A percentile compares a stretch with the other conserved stretches of the same genome.
phyloP scores from a whole-genome alignment of 2,797 vertebrate species.

The Rhodeus uyekii region DNA sequence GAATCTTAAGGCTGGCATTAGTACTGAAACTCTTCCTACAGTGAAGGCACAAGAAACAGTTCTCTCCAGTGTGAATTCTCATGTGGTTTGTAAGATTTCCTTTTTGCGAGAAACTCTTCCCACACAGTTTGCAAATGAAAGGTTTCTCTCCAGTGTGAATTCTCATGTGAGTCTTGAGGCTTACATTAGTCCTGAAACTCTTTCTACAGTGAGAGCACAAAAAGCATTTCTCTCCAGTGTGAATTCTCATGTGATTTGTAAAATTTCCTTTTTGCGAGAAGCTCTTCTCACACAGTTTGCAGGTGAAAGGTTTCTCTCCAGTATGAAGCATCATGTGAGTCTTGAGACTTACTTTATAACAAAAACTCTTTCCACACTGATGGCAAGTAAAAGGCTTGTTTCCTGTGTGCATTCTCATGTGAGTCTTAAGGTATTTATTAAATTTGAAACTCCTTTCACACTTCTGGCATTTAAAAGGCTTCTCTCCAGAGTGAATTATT shows the following conservation, averaged over 20 bases:
- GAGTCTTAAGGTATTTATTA: neutral
- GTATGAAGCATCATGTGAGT: neutral
- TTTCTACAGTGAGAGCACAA: neutral
- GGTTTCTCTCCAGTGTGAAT: neutral
- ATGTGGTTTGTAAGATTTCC: neutral
- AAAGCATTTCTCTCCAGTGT: neutral
- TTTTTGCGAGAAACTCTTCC: neutral
- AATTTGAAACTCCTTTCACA: neutral
- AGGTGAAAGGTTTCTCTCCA: neutral
- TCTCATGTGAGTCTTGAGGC: neutral
- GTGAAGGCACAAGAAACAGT: no score
- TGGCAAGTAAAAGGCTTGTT: neutral
- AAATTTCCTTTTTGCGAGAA: neutral
- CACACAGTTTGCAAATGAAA: neutral
- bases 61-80: neutral
- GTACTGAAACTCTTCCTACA: no score
- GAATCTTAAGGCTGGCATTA: neutral
- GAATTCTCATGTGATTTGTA: neutral
- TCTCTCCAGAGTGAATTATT: neutral
- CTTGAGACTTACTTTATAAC: neutral
- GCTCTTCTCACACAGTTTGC: neutral
- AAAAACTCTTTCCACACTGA: neutral
- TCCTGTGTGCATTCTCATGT: neutral
- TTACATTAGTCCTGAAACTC: neutral
- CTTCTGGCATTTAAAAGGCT: neutral